Evolutionary conservation across 2,888 invertebrate genomes (phyloP), one percentile per base, ranked within the genome.

Genomic region (Oligia fasciuncula): DNA sequence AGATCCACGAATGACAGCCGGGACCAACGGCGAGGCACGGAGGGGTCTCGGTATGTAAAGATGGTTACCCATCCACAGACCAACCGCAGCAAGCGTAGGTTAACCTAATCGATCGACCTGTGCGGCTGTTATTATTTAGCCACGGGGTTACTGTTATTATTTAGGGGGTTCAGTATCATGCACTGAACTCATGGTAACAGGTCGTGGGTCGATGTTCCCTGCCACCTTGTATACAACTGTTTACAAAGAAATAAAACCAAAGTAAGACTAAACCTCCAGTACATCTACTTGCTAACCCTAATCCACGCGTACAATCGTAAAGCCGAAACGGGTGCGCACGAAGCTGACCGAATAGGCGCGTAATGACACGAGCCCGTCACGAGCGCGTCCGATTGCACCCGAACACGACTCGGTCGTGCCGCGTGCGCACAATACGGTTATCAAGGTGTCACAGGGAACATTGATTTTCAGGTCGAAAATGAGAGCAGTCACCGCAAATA

Each of bases 341-440:
- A 89, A 82, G 80, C 76, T 83, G 84, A 79, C 90, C 89, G 89
- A 89, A 87, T 85, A 73, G 72, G 85, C 85, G 85, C 83, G 87
- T 91, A 91, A 91, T 91, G 91, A 90, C 91, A 87, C 87, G 87
- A 85, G 65, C 63, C 63, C 85, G 91, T 91, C 92, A 92, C 91
- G 92, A 90, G 82, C 78, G 79, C 82, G 84, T 81, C 90, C 87
- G 89, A 89, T 82, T 76, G 76, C 78, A 79, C 83, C 87, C 89
- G 91, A 90, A 90, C 91, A 89, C 85, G 85, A 86, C 79, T 77
- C 79, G 74, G 77, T 87, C 71, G 71, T 71, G n/a, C 76, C 76
- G 76, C 91, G 89, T 91, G 91, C 83, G 83, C 85, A 65, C 82
- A 84, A 62, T 68, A 71, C 77, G 54, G 85, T 69, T 85, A 80